phyloP scores from a whole-genome alignment of 2,888 invertebrate species.

The Argyresthia goedartella region DNA sequence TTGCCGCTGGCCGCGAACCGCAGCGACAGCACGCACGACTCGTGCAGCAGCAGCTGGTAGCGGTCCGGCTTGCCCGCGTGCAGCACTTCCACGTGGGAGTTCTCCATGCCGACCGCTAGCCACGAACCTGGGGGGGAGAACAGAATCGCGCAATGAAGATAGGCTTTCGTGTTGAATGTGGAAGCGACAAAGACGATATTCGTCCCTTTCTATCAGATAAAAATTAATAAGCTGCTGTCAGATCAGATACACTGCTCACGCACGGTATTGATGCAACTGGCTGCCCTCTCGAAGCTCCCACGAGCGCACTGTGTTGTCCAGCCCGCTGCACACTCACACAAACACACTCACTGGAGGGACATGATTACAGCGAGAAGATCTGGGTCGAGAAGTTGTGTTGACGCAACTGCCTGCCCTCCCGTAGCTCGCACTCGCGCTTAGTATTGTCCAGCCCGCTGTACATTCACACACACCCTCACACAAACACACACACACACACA shows the following conservation, averaged over 20 bases:
- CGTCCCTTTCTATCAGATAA: no score
- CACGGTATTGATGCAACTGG: conserved; percentile 87
- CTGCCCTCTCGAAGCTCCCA: conserved; percentile 96
- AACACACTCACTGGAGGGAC: no score
- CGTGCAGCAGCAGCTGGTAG: conserved; percentile 96
- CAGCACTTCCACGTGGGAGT: conserved; percentile 95
- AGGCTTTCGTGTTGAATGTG: background rate
- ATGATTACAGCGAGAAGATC: no score
- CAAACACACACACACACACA: no score
- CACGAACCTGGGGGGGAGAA: conserved; percentile 77
- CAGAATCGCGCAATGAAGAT: background rate
- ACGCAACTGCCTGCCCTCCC: no score
- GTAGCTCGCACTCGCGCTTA: no score
- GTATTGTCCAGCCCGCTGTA: no score
- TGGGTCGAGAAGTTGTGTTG: no score
- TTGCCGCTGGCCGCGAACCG: conserved; percentile 96
- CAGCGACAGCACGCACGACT: conserved; percentile 95
- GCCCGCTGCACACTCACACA: no score
- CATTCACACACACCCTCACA: no score
- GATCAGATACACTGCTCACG: background rate
- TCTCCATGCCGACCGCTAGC: conserved; percentile 99
- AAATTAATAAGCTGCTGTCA: no score
- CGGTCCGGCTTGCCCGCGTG: conserved; percentile 93
- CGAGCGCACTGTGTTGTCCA: conserved; percentile 96
- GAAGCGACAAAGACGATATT: no score